Conservation (phyloP, 2,888 invertebrate genomes). For the Eumerus sabulonum region DNA sequence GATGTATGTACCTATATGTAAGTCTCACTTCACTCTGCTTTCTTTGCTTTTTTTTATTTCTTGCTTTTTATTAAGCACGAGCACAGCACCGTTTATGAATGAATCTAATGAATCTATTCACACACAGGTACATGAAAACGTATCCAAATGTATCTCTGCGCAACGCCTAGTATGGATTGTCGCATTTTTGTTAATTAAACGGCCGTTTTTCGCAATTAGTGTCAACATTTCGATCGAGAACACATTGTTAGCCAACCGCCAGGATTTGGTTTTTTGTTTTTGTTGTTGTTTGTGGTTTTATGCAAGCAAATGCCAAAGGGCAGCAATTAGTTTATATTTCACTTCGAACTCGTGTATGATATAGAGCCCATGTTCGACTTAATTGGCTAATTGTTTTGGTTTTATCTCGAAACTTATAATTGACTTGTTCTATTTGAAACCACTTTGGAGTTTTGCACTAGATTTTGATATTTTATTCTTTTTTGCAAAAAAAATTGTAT, state of each 20-base stretch:
- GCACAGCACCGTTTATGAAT: background rate
- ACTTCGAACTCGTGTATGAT: background rate
- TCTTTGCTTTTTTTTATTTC: too few species aligned
- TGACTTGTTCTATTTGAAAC: too few species aligned
- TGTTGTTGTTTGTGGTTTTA: slow-evolving; percentile 5
- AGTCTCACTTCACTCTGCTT: too few species aligned
- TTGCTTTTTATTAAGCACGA: background rate
- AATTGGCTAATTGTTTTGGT: slow-evolving; percentile 36
- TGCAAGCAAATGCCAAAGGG: slow-evolving; percentile 39
- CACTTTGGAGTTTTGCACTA: too few species aligned
- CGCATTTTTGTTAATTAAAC: slow-evolving; percentile 28
- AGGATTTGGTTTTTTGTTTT: slow-evolving; percentile 14
- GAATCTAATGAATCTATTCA: too few species aligned
- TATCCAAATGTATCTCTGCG: background rate
- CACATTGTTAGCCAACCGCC: background rate
- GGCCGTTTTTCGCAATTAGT: background rate
- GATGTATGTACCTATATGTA: too few species aligned
- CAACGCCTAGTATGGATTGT: background rate
- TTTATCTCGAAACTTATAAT: too few species aligned
- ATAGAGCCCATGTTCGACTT: slow-evolving; percentile 14
- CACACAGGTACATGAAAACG: background rate
- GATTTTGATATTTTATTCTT: too few species aligned
- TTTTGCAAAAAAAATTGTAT: too few species aligned
- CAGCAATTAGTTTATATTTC: background rate
- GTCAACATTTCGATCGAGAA: slow-evolving; percentile 15